These are phyloP conservation scores for Myotis daubentonii DNA, from an alignment of 2,797 vertebrate species.

Conservation along the genomic window DNA sequence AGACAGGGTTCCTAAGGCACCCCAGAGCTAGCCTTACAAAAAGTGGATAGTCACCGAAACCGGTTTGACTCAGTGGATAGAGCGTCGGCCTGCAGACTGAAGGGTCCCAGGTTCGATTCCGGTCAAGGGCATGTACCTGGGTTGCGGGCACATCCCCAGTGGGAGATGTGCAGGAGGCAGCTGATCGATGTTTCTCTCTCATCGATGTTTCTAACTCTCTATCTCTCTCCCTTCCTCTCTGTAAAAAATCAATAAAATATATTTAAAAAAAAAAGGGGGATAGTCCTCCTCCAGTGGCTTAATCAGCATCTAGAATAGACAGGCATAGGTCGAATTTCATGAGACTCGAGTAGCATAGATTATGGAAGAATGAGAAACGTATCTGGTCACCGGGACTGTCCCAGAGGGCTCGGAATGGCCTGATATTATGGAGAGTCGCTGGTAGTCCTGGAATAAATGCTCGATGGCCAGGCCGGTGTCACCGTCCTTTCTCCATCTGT, in stretches of 20 bases:
- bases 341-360: background rate
- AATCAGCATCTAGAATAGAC: background rate
- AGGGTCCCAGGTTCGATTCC: too few relatives aligned
- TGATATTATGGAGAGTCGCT: background rate
- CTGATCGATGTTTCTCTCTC: too few relatives aligned
- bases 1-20: background rate
- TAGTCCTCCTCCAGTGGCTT: background rate
- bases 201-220: too few relatives aligned
- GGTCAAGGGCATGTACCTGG: too few relatives aligned
- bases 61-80: too few relatives aligned
- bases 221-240: too few relatives aligned
- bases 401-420: background rate
- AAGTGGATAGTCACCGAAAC: background rate
- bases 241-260: too few relatives aligned
- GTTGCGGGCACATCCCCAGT: too few relatives aligned
- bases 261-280: too few relatives aligned
- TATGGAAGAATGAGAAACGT: background rate
- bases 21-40: background rate
- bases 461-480: fast-evolving
- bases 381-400: background rate
- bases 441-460: background rate
- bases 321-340: background rate
- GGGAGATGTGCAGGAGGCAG: too few relatives aligned
- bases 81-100: too few relatives aligned
- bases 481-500: fast-evolving